These are phyloP conservation scores for Meghimatium bilineatum DNA, from an alignment of 2,888 invertebrate genomes.

Conservation along the genomic window DNA sequence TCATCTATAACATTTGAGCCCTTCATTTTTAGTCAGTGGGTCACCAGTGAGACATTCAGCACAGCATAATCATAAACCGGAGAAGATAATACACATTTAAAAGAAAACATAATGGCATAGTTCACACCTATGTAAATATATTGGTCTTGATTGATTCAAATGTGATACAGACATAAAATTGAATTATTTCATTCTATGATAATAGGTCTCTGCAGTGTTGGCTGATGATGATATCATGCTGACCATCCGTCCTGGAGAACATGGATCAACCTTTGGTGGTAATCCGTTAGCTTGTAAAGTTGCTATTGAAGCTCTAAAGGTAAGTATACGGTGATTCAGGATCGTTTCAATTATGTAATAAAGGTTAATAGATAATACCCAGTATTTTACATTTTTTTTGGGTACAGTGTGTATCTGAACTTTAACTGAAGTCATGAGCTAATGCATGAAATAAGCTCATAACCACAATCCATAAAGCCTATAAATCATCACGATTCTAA, in stretches of 20 bases:
- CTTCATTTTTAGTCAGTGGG: too few relatives aligned
- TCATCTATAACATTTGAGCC: too few relatives aligned
- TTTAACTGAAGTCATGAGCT: too few relatives aligned
- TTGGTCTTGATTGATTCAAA: not conserved
- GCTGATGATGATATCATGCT: constrained; percentile 91
- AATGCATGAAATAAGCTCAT: too few relatives aligned
- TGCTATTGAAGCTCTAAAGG: constrained; percentile 90
- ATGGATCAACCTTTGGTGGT: constrained; percentile 98
- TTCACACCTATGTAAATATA: not conserved
- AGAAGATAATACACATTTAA: not conserved
- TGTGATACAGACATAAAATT: not conserved
- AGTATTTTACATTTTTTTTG: too few relatives aligned
- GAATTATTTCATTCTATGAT: not conserved
- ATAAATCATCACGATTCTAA: too few relatives aligned
- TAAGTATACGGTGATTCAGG: constrained; percentile 78
- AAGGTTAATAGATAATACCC: too few relatives aligned
- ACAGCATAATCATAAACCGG: too few relatives aligned
- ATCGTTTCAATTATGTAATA: too few relatives aligned
- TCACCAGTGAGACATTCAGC: too few relatives aligned
- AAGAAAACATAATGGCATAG: not conserved
- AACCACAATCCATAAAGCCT: too few relatives aligned
- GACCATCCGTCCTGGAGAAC: constrained; percentile 92
- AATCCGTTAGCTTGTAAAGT: constrained; percentile 94
- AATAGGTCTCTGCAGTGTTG: constrained; percentile 86
- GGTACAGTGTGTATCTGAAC: too few relatives aligned